Evolutionary conservation across 1,140 invertebrate genomes (phyloP), one percentile per base, ranked within the genome.

Genomic region (Trachelipus rathkii): DNA sequence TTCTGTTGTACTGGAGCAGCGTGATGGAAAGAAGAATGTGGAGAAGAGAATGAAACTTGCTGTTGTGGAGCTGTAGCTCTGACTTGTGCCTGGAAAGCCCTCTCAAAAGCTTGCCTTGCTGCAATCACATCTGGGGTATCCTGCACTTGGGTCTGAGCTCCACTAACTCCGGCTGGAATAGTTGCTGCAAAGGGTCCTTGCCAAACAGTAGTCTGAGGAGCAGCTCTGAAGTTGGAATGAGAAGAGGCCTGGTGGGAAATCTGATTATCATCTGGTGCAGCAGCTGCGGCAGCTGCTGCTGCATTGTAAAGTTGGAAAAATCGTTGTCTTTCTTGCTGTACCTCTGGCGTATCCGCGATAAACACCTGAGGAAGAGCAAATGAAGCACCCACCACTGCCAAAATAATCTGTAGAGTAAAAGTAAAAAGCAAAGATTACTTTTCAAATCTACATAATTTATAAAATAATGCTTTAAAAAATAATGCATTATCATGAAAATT

Each of bases 131-230:
- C 79, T 0, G 53, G 33, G 10, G 79, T 81, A 50, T 81, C 77
- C 5, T 44, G 44, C 68, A 81, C 75, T 13, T 71, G 71, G 24
- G 77, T 71, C 19, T 74, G 15, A n/a, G 53, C 24, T 6, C 79
- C 79, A 23, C 45, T 67, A 66, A 81, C 74, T n/a, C 79, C 77
- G n/a, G 79, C 79, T 10, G 79, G 79, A 43, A 81, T 72, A 43
- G 73, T 78, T 43, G 79, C 74, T 44, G 79, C 79, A 6, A 81
- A 24, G 60, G 79, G 79, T 9, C 79, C 79, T 11, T 33, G 76
- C 79, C 79, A 81, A 15, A 60, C 50, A 4, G 50, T 60, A 2
- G 50, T 60, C 50, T 60, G 50, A 60, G 50, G 50, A 60, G 11
- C 50, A 60, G 50, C 50, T 15, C 19, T 13, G 19, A 60, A 60